Base-by-base conservation (phyloP, 2,113 vertebrate species). In the Perognathus longimembris region DNA sequence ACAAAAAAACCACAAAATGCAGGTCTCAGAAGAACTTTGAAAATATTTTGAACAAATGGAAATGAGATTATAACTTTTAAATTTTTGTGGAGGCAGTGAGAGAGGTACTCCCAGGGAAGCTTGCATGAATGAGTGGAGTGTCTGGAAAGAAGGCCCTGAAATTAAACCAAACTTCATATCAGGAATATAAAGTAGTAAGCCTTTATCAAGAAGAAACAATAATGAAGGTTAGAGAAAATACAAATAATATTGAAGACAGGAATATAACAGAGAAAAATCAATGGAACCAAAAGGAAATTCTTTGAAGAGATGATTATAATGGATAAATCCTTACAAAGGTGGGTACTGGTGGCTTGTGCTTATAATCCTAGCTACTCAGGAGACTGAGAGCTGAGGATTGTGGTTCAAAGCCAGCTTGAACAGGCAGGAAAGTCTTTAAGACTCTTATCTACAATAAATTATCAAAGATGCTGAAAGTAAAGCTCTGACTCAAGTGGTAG, bases 11-110 rank as follows among this genome's bases (percentile, higher is more conserved):
- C n/a, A n/a, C n/a, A n/a, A n/a, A n/a, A n/a, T n/a, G n/a, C n/a
- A 74, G 86, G 21, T 95, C 50, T 83, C 34, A 69, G 64, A 54
- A 77, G 12, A 89, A 50, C 63, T 32, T 81, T 79, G 3, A 69
- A 91, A 88, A 78, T 63, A 83, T 64, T 91, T 85, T 75, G 7
- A 89, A 59, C 12, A 77, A 93, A 85, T 59, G 3, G 54, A 59
- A 91, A 67, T 69, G 26, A 76, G 81, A 85, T 77, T 63, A 15
- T 1, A 63, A 34, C 7, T 70, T 82, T 69, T 74, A 42, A 85
- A 85, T 63, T 66, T 61, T 66, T 74, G 40, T 91, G 30, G 45
- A n/a, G 24, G 2, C 57, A 66, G 14, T 63, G 14, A 74, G 32
- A 93, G 11, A 18, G 82, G 8, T n/a, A 38, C 21, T 70, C 79